Conservation (phyloP, 2,113 vertebrate genomes). For the Macrotis lagotis region DNA sequence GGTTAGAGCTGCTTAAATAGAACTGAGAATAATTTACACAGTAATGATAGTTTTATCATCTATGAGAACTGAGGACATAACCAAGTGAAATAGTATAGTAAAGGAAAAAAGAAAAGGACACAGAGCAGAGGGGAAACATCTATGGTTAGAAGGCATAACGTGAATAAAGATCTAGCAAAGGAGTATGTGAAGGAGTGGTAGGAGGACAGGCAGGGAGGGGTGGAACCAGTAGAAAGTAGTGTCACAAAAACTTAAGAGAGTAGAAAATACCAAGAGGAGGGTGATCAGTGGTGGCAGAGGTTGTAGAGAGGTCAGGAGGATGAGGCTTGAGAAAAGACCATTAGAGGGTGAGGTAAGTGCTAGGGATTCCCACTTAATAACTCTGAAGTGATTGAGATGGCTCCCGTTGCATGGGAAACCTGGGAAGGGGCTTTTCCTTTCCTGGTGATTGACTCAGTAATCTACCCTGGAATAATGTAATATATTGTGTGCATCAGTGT, state of each 20-base stretch:
- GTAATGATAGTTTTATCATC: not conserved
- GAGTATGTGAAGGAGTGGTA: not conserved
- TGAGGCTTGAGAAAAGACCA: not conserved
- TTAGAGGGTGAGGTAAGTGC: not conserved
- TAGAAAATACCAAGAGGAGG: not conserved
- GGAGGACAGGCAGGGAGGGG: not conserved
- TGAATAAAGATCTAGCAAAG: not conserved
- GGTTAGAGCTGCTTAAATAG: not conserved
- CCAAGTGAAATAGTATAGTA: not conserved
- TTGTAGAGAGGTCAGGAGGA: not conserved
- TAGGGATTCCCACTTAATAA: not conserved
- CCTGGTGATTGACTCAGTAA: not conserved
- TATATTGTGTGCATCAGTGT: not conserved
- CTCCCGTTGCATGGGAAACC: not conserved
- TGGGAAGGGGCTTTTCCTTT: not conserved
- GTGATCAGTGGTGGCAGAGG: not conserved
- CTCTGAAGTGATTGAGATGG: not conserved
- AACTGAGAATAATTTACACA: not conserved
- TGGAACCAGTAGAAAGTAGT: not conserved
- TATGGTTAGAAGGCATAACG: not conserved
- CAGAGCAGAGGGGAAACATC: not conserved
- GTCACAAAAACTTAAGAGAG: not conserved
- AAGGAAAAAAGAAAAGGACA: not conserved
- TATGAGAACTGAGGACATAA: not conserved
- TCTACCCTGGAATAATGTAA: not conserved